These are phyloP conservation scores for Alviniconcha strummeri DNA, from an alignment of 2,888 invertebrate genomes.

Conservation along the genomic window DNA sequence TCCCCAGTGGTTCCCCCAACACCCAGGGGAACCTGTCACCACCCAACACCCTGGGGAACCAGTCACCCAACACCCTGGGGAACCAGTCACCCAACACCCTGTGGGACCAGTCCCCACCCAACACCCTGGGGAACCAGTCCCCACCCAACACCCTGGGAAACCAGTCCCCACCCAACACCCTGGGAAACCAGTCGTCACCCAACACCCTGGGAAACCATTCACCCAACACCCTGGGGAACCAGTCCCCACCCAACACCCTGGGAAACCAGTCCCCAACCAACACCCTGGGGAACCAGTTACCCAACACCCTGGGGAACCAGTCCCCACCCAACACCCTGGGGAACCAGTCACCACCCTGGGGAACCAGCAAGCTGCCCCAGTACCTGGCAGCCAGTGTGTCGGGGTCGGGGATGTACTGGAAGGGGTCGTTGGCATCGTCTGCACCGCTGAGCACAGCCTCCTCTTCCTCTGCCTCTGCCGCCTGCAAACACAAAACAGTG, in stretches of 20 bases:
- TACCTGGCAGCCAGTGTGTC: conserved; percentile 26
- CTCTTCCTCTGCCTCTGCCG: conserved; percentile 37
- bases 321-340: not conserved
- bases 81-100: too few species aligned
- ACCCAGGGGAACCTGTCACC: too few species aligned
- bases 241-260: not conserved
- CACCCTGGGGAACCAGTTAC: too few species aligned
- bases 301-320: not conserved
- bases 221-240: not conserved
- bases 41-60: too few species aligned
- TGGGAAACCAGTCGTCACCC: too few species aligned
- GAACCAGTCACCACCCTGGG: not conserved
- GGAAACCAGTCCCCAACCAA: not conserved
- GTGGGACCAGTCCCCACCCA: too few species aligned
- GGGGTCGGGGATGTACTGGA: conserved; percentile 52
- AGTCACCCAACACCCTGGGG: too few species aligned
- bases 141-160: too few species aligned
- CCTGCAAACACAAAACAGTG: conserved; percentile 26
- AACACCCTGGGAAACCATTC: not conserved
- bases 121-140: not conserved
- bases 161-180: too few species aligned
- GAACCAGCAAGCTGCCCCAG: not conserved
- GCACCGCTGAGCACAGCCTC: conserved; percentile 35
- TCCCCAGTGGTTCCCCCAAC: too few species aligned
- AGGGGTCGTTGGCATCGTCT: conserved; percentile 43